phyloP scores from a whole-genome alignment of 1,140 invertebrate genomes.

The Scaptomyza graminum region DNA sequence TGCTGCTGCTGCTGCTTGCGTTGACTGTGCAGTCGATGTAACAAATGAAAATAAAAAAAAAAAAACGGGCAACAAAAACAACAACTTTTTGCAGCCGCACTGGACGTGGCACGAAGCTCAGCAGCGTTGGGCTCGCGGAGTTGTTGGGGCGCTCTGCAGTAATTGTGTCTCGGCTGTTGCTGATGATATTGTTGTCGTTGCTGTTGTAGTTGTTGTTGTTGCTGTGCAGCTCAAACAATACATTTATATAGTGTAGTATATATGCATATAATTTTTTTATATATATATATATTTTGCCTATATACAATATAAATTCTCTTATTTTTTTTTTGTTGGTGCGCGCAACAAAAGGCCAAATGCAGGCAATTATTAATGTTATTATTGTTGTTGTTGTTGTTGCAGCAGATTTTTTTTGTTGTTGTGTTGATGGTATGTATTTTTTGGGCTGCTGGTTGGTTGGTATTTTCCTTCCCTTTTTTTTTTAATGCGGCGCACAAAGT shows the following conservation, averaged over 20 bases:
- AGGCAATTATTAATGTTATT: constrained; percentile 65
- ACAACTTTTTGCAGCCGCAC: constrained; percentile 13
- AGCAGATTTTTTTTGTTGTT: too few species aligned
- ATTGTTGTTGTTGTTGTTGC: constrained; percentile 39
- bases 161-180: constrained; percentile 45
- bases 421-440: constrained; percentile 56
- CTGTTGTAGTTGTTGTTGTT: constrained; percentile 27
- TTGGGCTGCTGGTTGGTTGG: constrained; percentile 59
- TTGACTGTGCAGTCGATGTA: constrained; percentile 31
- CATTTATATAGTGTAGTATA: constrained; percentile 48
- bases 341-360: constrained; percentile 74
- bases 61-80: constrained; percentile 9
- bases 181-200: constrained; percentile 38
- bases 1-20: constrained; percentile 6
- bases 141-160: constrained; percentile 44
- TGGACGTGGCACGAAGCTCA: constrained; percentile 25
- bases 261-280: constrained; percentile 31
- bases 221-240: constrained; percentile 37
- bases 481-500: constrained; percentile 64
- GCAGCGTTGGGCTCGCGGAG: constrained; percentile 19
- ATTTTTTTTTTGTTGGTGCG: constrained; percentile 46
- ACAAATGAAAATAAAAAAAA: constrained; percentile 26
- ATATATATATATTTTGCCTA: constrained; percentile 55
- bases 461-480: constrained; percentile 44
- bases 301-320: constrained; percentile 73